Conservation (phyloP, 2,888 invertebrate species). For the Thereva unica region DNA sequence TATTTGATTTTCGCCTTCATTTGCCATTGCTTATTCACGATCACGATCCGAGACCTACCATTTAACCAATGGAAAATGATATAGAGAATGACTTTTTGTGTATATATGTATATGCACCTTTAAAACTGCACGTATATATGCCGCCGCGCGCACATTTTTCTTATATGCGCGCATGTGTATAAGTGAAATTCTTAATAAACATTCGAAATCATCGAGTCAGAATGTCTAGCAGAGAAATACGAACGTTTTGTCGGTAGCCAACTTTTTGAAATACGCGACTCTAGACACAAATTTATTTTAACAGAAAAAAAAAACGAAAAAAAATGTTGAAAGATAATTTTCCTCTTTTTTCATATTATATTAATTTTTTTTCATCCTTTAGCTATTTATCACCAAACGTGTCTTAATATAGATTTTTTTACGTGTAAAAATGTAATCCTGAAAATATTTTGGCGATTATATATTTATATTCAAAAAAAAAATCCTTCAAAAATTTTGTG, state of each 20-base stretch:
- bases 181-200: slow-evolving; percentile 7
- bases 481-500: too few species aligned
- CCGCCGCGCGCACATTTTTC: neutral
- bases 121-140: slow-evolving; percentile 5
- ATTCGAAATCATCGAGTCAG: slow-evolving; percentile 24
- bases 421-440: slow-evolving; percentile 8
- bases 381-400: too few species aligned
- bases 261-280: slow-evolving; percentile 17
- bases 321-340: neutral
- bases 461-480: too few species aligned
- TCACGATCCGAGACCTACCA: too few species aligned
- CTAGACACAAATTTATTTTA: slow-evolving; percentile 25
- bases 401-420: slow-evolving; percentile 24
- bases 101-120: neutral
- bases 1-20: too few species aligned
- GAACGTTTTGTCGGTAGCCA: slow-evolving; percentile 15
- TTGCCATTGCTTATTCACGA: too few species aligned
- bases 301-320: too few species aligned
- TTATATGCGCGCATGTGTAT: neutral
- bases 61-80: too few species aligned
- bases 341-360: slow-evolving; percentile 8
- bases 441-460: too few species aligned
- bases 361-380: slow-evolving; percentile 6
- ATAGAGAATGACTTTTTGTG: too few species aligned
- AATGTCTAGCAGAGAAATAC: slow-evolving; percentile 27